phyloP scores from a whole-genome alignment of 2,113 vertebrate species.

The Crotophaga sulcirostris region DNA sequence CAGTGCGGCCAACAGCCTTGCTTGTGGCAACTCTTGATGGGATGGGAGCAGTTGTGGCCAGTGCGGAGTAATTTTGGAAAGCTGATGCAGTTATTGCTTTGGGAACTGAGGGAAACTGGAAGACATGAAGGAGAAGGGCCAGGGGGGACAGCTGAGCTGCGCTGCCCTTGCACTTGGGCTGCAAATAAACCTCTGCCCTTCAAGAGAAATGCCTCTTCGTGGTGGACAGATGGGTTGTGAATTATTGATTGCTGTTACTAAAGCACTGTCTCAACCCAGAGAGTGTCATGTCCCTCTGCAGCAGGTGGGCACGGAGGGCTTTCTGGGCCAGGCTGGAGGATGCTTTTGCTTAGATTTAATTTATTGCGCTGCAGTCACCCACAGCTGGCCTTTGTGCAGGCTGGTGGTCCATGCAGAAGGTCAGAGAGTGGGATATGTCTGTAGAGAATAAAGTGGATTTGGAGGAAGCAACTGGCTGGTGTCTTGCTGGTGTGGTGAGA shows the following conservation, averaged over 20 bases:
- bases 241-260: neutral
- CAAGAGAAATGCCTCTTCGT: neutral
- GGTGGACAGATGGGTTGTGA: neutral
- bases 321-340: neutral
- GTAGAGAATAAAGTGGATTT: neutral
- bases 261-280: neutral
- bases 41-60: neutral
- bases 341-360: neutral
- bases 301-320: neutral
- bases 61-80: neutral
- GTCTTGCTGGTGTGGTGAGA: neutral
- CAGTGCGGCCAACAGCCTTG: neutral
- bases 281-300: neutral
- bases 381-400: neutral
- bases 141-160: neutral
- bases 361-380: neutral
- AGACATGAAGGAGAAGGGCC: neutral
- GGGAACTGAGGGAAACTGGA: neutral
- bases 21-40: neutral
- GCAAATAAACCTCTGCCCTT: neutral
- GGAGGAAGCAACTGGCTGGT: neutral
- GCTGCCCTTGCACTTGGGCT: fast-evolving
- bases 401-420: neutral
- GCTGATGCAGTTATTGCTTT: neutral
- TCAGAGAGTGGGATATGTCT: neutral